These are phyloP conservation scores for Tetrax tetrax DNA, from an alignment of 2,113 vertebrate species.

Conservation along the genomic window DNA sequence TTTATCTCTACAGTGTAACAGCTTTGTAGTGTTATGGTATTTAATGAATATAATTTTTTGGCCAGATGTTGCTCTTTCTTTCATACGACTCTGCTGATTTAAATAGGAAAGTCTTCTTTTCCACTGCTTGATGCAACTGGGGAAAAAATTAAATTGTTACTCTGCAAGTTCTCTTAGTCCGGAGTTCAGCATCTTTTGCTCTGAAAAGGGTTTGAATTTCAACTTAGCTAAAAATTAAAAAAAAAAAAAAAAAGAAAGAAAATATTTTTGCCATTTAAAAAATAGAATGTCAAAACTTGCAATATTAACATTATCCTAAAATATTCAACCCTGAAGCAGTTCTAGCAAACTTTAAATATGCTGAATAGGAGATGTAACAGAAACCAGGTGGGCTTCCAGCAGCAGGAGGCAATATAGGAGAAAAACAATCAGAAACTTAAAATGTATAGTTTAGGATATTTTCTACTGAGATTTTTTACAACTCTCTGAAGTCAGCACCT, in stretches of 20 bases:
- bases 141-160: neutral
- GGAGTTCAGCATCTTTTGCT: neutral
- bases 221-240: neutral
- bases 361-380: constrained; percentile 22
- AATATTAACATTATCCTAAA: constrained; percentile 20
- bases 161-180: neutral
- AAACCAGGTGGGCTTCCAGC: constrained; percentile 34
- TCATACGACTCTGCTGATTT: neutral
- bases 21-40: neutral
- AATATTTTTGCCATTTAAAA: neutral
- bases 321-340: constrained; percentile 34
- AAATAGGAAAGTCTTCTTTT: neutral
- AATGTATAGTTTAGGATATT: constrained; percentile 26
- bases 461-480: constrained; percentile 33
- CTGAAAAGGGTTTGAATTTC: neutral
- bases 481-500: constrained; percentile 50
- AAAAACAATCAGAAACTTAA: constrained; percentile 22
- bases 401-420: constrained; percentile 28
- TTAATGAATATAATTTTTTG: neutral
- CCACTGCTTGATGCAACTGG: neutral
- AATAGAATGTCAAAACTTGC: constrained; percentile 37
- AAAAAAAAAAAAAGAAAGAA: neutral
- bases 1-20: neutral
- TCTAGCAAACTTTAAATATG: constrained; percentile 21
- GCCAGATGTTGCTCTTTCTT: constrained; percentile 43